Conservation (phyloP, 35 echinoderm and acorn worm genomes). For the Nesometra sesokonis region DNA sequence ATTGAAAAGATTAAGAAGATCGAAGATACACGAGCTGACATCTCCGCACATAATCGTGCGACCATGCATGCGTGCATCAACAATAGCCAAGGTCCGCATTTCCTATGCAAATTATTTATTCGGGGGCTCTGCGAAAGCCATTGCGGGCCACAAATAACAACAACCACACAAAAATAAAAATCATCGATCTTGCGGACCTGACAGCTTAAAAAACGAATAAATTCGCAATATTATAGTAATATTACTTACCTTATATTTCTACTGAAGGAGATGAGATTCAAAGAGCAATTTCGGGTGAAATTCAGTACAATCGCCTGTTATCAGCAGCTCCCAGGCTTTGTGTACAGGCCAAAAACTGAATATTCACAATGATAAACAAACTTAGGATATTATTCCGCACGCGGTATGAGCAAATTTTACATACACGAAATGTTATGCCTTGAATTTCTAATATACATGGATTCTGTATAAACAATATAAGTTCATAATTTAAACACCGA, state of each 20-base stretch:
- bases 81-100: not conserved
- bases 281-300: not conserved
- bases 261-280: not conserved
- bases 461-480: not conserved
- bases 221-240: not conserved
- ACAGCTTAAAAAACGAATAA: not conserved
- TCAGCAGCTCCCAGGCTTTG: not conserved
- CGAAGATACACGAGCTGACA: not conserved
- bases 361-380: not conserved
- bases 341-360: not conserved
- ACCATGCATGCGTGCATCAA: not conserved
- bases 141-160: not conserved
- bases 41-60: not conserved
- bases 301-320: not conserved
- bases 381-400: not conserved
- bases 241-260: not conserved
- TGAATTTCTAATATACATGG: not conserved
- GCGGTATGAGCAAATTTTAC: not conserved
- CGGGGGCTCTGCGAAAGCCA: not conserved
- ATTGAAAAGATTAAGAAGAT: not conserved
- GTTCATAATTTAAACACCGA: not conserved
- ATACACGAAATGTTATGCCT: not conserved
- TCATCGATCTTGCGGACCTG: not conserved
- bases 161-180: not conserved
- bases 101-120: constrained; percentile 1